phyloP scores from a whole-genome alignment of 2,888 invertebrate genomes.

The Tolmerus cingulatus region DNA sequence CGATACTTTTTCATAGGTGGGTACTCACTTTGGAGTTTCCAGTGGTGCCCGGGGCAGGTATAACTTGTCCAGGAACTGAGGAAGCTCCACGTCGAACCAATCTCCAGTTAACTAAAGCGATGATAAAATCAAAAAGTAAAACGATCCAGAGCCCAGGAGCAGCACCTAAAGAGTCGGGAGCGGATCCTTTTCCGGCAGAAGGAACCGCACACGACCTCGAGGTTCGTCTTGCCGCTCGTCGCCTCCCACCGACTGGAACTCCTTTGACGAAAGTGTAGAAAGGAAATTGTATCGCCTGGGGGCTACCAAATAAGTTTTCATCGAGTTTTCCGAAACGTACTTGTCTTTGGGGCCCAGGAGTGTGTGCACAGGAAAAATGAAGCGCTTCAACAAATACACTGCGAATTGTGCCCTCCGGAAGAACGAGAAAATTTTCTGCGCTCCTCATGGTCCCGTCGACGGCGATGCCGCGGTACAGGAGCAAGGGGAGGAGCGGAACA shows the following conservation, averaged over 20 bases:
- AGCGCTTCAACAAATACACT: slow-evolving; percentile 23
- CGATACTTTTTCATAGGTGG: not conserved
- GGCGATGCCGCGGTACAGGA: not conserved
- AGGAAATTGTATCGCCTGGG: slow-evolving; percentile 26
- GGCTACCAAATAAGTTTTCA: slow-evolving; percentile 36
- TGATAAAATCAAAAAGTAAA: not conserved
- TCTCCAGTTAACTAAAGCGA: not conserved
- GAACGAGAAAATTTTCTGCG: slow-evolving; percentile 11
- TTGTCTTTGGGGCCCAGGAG: not conserved
- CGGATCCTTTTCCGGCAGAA: not conserved
- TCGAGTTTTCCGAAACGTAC: slow-evolving; percentile 26
- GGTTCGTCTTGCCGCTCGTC: not conserved
- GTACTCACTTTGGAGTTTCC: not conserved
- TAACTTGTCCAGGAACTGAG: not conserved
- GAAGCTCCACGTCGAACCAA: not conserved
- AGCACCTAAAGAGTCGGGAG: not conserved
- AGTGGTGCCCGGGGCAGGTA: not conserved
- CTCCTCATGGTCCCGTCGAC: not conserved
- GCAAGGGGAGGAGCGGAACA: not conserved
- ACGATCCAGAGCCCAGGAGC: not conserved
- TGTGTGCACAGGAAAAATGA: not conserved
- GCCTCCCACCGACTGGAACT: not conserved
- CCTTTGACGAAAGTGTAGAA: slow-evolving; percentile 23
- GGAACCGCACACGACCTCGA: not conserved
- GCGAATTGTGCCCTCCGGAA: slow-evolving; percentile 17